Evolutionary conservation across 2,888 invertebrate genomes (phyloP).

Genomic region (Ferdinandea cuprea): DNA sequence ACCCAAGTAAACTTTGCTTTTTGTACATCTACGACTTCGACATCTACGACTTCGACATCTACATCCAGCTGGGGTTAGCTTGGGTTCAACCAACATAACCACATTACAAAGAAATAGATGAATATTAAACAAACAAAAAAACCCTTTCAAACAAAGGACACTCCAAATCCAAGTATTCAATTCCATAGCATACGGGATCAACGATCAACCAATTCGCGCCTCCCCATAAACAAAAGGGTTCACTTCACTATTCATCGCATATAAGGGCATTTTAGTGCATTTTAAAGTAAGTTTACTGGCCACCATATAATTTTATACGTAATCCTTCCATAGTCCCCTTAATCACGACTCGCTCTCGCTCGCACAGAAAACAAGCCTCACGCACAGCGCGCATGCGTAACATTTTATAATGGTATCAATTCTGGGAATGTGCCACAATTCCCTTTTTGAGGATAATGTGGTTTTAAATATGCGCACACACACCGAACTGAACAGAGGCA

Average conservation of each 20-base stretch:
- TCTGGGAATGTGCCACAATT: constrained; percentile 70
- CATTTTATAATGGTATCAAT: constrained; percentile 72
- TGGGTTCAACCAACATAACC: constrained; percentile 7
- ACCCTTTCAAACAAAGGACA: constrained; percentile 47
- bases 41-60: background rate
- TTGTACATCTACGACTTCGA: background rate
- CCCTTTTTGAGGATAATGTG: constrained; percentile 69
- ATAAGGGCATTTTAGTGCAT: constrained; percentile 44
- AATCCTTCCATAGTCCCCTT: constrained; percentile 58
- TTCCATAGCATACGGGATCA: constrained; percentile 44
- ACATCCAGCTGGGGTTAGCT: constrained; percentile 3
- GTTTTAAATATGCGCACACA: constrained; percentile 70
- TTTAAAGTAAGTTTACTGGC: constrained; percentile 30
- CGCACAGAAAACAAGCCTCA: constrained; percentile 19
- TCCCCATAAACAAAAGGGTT: constrained; percentile 40
- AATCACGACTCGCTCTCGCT: constrained; percentile 55
- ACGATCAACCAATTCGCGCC: constrained; percentile 27
- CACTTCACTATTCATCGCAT: constrained; percentile 4
- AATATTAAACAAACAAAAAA: no score
- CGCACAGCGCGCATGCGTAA: constrained; percentile 65
- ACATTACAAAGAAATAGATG: background rate
- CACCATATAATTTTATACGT: constrained; percentile 39
- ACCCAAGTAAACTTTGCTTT: constrained; percentile 15
- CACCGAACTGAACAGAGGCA: constrained; percentile 40
- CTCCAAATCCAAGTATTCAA: constrained; percentile 39